Evolutionary conservation across 2,888 invertebrate genomes (phyloP), one percentile per base, ranked within the genome.

Genomic region (Caenorhabditis sinica): DNA sequence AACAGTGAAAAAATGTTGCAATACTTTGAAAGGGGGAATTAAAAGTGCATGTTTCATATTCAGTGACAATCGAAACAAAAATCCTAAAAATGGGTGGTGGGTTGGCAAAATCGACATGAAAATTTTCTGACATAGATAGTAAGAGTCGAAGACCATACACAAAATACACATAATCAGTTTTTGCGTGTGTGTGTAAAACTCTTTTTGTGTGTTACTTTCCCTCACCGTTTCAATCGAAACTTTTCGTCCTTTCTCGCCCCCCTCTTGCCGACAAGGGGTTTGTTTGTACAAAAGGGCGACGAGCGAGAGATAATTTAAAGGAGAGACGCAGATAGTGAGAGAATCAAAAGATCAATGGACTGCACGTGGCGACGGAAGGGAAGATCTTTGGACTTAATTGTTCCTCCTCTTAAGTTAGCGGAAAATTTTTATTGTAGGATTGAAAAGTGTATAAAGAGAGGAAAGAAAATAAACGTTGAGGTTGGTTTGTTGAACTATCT

Each of bases 161-260:
- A 73, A 73, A 73, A 73, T 65, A 74, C 74, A 74, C 74, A 74
- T 74, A 74, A 74, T 74, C 74, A 74, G 63, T 9, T 6, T 36
- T 36, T 36, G 33, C 33, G 33, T 6, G 40, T 40, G 40, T 40
- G 40, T 65, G 74, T 65, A 73, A 73, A 60, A 61, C 71, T 71
- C 58, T 43, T 23, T 66, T 17, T 65, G n/a, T n/a, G n/a, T n/a
- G 28, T 63, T 20, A 36, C 53, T 69, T 36, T 53, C 51, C 30
- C 20, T 8, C 20, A 9, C 13, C 69, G 53, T 53, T 63, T 45
- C 53, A 69, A 53, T 43, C 43, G 60, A 43, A 72, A 60, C 72
- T 33, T 73, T 63, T 61, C 73, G 73, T 51, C 63, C 73, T 51
- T 51, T 73, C 51, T 33, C 20, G 25, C 51, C 45, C 2, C 49